Conservation (phyloP, 2,888 invertebrate genomes). For the Caenorhabditis parvicauda region DNA sequence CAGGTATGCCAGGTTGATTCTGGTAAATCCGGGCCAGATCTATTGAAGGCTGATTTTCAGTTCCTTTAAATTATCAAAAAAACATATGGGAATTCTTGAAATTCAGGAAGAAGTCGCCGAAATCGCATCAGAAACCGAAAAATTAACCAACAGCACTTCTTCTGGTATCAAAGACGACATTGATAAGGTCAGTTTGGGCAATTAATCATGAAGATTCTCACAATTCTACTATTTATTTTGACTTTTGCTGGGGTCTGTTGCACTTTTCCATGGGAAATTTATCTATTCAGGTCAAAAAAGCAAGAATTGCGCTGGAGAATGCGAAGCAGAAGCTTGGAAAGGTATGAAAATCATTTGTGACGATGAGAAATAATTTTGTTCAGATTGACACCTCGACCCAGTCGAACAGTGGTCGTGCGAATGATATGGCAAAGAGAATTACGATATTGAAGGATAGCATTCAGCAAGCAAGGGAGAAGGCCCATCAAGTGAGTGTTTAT, state of each 20-base stretch:
- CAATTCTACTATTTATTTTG: background rate
- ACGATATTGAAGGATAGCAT: conserved; percentile 56
- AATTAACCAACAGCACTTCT: conserved; percentile 44
- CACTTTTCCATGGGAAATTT: background rate
- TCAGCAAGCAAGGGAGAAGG: conserved; percentile 60
- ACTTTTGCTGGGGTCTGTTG: background rate
- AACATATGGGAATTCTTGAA: too few relatives aligned
- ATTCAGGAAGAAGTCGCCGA: conserved; percentile 31
- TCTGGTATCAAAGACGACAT: conserved; percentile 42
- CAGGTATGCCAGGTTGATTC: too few relatives aligned
- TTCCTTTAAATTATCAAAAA: too few relatives aligned
- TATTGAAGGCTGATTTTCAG: too few relatives aligned
- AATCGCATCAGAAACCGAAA: conserved; percentile 35
- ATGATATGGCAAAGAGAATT: conserved; percentile 43
- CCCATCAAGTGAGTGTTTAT: conserved; percentile 48
- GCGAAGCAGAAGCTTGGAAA: conserved; percentile 18
- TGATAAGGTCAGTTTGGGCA: conserved; percentile 26
- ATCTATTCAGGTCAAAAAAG: conserved; percentile 1
- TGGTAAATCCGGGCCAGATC: too few relatives aligned
- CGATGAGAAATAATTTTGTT: too few relatives aligned
- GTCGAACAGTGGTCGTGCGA: conserved; percentile 32
- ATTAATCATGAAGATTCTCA: background rate
- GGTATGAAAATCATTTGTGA: conserved; percentile 7
- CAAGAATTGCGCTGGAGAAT: conserved; percentile 8
- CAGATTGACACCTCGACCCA: conserved; percentile 4